phyloP scores from a whole-genome alignment of 2,888 invertebrate genomes.

The Polydesmus complanatus region DNA sequence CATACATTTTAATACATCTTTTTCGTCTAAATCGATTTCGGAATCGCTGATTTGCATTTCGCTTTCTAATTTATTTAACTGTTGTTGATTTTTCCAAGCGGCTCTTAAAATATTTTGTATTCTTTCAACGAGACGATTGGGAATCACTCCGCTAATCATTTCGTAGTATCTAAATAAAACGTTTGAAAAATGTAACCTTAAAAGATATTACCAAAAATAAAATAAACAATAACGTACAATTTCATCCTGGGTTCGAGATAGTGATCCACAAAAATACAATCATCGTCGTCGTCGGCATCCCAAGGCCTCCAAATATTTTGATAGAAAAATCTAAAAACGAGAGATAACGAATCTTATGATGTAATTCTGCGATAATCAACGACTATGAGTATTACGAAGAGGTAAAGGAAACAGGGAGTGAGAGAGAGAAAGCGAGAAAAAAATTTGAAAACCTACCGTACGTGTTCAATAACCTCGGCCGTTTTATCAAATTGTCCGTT shows the following conservation, averaged over 20 bases:
- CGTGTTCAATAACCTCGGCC: slow-evolving; percentile 22
- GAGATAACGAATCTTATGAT: neutral
- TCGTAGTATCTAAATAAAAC: slow-evolving; percentile 20
- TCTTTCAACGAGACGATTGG: slow-evolving; percentile 18
- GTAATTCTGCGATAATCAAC: no score
- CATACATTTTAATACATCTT: slow-evolving; percentile 20
- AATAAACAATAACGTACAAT: slow-evolving; percentile 16
- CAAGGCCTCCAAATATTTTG: slow-evolving; percentile 23
- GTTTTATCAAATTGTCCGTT: slow-evolving; percentile 22
- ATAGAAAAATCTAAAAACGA: slow-evolving; percentile 21
- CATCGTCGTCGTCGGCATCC: slow-evolving; percentile 23
- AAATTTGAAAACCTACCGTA: slow-evolving; percentile 18
- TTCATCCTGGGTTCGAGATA: slow-evolving; percentile 21
- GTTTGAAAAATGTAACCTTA: no score
- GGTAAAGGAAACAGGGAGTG: no score
- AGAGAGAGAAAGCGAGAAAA: slow-evolving; percentile 6
- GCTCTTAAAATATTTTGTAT: slow-evolving; percentile 19
- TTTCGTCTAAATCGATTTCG: slow-evolving; percentile 21
- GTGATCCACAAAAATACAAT: slow-evolving; percentile 20
- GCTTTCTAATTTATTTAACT: slow-evolving; percentile 18
- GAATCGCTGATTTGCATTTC: slow-evolving; percentile 21
- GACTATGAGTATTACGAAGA: no score
- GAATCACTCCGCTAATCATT: slow-evolving; percentile 20
- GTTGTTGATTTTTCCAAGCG: slow-evolving; percentile 17
- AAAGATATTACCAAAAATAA: neutral